Evolutionary conservation across 2,888 invertebrate genomes (phyloP).

Genomic region (Lymantria dispar): DNA sequence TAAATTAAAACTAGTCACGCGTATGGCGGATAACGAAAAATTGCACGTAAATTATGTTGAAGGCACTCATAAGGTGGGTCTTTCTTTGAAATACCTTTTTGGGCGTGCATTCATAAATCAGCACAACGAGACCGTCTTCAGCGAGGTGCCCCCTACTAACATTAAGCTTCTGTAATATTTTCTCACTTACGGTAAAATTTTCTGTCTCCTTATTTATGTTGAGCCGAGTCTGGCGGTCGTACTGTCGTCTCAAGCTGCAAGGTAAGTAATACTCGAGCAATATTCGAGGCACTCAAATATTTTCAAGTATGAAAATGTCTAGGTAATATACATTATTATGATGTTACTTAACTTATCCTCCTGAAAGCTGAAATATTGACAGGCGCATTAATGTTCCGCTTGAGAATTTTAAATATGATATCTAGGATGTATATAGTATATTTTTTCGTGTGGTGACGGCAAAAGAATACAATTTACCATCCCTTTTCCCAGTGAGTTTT

Average conservation of each 20-base stretch:
- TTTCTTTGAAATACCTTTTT: slow-evolving; percentile 61
- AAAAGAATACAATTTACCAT: too few species aligned
- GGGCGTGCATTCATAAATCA: slow-evolving; percentile 75
- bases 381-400: background rate
- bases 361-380: slow-evolving; percentile 9
- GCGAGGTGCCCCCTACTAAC: slow-evolving; percentile 70
- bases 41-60: slow-evolving; percentile 52
- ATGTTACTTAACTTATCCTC: slow-evolving; percentile 11
- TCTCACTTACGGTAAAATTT: slow-evolving; percentile 79
- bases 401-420: background rate
- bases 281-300: slow-evolving; percentile 33
- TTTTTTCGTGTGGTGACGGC: too few species aligned
- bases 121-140: slow-evolving; percentile 75
- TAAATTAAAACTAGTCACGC: slow-evolving; percentile 33
- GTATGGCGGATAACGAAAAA: slow-evolving; percentile 42
- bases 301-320: slow-evolving; percentile 21
- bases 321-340: slow-evolving; percentile 22
- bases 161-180: slow-evolving; percentile 79
- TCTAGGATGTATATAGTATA: too few species aligned
- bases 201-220: slow-evolving; percentile 75
- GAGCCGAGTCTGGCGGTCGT: slow-evolving; percentile 49
- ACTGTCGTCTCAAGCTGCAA: slow-evolving; percentile 64
- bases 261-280: slow-evolving; percentile 40
- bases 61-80: slow-evolving; percentile 61
- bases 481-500: too few species aligned